Evolutionary conservation across 2,888 invertebrate species (phyloP), one percentile per base, ranked within the genome.

Genomic region (Pachydiplax longipennis): DNA sequence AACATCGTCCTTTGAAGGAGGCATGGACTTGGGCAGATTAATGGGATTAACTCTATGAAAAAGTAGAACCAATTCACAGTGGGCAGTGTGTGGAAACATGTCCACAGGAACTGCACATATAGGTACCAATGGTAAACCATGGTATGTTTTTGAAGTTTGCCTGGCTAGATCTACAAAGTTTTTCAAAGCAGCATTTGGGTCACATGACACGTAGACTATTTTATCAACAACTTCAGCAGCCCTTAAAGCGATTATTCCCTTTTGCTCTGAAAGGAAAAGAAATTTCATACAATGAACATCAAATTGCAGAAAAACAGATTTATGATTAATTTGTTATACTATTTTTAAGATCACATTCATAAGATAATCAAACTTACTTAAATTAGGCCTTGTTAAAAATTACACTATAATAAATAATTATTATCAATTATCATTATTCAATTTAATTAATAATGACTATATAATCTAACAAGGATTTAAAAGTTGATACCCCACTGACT

Each of bases 21-120:
- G 61, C 22, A 58, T 58, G 0, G 87, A 37, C 6, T 61, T 87
- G 10, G 87, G 87, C 40, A 87, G 61, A 37, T 87, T 87, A 22
- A 87, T 48, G 53, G 87, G 91, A 37, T 91, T 90, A 31, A 92
- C 53, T 93, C 98, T 95, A 93, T 98, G 96, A 93, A 99, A 97
- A 90, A 97, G 95, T 87, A 99, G 94, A 80, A 99, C 96, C 92
- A 99, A 95, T 94, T 99, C 99, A 92, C 97, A 97, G 93, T 99
- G 99, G 15, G 95, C 96, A 0, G 99, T 99, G 92, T 98, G 96
- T 0, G 99, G 99, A 94, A 99, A 99, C 96, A 99, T 96, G 93
- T 99, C 99, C 0, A 99, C 97, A 0, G 98, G 97, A 12, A 98
- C 95, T 0, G 99, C 98, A 91, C 95, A 95, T 0, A 96, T 95